A percentile compares a stretch with the other conserved stretches of the same genome.
These are phyloP conservation scores for Eupithecia abbreviata DNA, from an alignment of 2,888 invertebrate genomes.

Conservation along the genomic window DNA sequence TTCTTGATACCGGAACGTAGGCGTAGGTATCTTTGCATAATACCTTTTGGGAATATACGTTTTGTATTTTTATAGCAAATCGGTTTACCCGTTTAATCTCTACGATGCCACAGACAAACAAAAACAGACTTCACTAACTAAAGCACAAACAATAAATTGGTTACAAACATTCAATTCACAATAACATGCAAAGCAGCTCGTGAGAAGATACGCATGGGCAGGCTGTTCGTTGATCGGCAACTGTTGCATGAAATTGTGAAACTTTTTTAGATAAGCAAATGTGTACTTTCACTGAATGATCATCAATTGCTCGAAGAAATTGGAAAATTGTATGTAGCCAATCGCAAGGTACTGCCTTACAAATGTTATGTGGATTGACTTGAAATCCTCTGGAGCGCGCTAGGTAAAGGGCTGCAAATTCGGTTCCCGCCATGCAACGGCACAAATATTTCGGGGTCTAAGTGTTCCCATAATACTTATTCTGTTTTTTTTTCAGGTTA, in stretches of 20 bases:
- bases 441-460: neutral
- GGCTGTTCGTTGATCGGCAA: constrained; percentile 26
- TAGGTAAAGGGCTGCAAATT: neutral
- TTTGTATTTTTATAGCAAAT: neutral
- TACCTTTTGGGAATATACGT: no score
- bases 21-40: no score
- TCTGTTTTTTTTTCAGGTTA: neutral
- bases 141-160: neutral
- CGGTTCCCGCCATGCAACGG: neutral
- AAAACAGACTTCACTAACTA: neutral
- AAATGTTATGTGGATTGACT: neutral
- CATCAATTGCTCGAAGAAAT: neutral
- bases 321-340: neutral
- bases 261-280: constrained; percentile 28
- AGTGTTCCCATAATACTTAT: neutral
- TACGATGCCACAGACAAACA: neutral
- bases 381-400: neutral
- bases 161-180: constrained; percentile 27
- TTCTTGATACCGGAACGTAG: no score
- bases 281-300: constrained; percentile 22
- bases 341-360: neutral
- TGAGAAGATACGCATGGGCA: constrained; percentile 51
- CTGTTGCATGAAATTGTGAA: constrained; percentile 21
- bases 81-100: neutral
- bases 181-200: constrained; percentile 45